A percentile compares a stretch with the other conserved stretches of the same genome.
Evolutionary conservation across 2,113 vertebrate genomes (phyloP).

Genomic region (Myotis yumanensis): DNA sequence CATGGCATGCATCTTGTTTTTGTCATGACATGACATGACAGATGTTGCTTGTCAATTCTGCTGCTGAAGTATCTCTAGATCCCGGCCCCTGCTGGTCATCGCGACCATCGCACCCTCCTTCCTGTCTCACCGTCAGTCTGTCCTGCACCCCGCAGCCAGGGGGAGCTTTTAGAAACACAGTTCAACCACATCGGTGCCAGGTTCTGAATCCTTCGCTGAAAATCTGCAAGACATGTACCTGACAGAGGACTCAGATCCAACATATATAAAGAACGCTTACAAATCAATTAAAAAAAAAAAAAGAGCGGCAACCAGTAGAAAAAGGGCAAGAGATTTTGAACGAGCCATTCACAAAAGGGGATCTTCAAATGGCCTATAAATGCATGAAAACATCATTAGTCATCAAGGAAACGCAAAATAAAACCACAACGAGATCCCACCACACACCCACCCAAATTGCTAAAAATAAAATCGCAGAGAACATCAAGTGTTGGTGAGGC

Average conservation of each 20-base stretch:
- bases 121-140: background rate
- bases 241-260: background rate
- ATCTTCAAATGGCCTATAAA: background rate
- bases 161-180: background rate
- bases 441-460: background rate
- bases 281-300: background rate
- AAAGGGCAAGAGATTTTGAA: background rate
- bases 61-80: background rate
- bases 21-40: constrained; percentile 25
- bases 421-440: background rate
- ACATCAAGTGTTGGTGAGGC: background rate
- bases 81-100: background rate
- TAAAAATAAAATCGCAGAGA: background rate
- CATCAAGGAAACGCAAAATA: background rate
- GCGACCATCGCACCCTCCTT: background rate
- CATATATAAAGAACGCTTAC: background rate
- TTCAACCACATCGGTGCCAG: background rate
- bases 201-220: background rate
- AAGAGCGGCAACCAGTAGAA: background rate
- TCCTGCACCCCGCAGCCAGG: background rate
- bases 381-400: background rate
- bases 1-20: constrained; percentile 31
- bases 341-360: background rate
- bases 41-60: constrained; percentile 45
- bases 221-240: background rate